Evolutionary conservation across 2,888 invertebrate genomes (phyloP).

Genomic region (Ceratothoa steindachneri): DNA sequence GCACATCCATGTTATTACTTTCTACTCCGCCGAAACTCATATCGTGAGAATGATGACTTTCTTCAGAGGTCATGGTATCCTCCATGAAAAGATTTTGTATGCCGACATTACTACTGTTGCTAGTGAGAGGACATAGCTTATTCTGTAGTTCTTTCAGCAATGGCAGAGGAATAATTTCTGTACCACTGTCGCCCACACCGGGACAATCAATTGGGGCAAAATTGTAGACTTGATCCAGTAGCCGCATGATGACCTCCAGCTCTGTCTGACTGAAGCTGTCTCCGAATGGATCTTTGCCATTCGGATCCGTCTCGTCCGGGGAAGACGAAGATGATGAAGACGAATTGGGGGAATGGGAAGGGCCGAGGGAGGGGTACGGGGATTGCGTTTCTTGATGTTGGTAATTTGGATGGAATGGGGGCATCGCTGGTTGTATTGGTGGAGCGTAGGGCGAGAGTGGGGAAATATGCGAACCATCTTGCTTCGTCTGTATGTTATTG

Average conservation of each 20-base stretch:
- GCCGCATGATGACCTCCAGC: constrained; percentile 1
- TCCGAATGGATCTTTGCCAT: not conserved
- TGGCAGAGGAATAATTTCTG: not conserved
- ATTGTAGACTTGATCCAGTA: not conserved
- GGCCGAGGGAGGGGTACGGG: not conserved
- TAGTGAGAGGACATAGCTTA: not conserved
- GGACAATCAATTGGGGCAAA: not conserved
- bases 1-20: not conserved
- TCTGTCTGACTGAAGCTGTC: not conserved
- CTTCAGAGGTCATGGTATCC: not conserved
- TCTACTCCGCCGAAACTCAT: not conserved
- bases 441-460: not conserved
- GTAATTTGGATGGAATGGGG: not conserved
- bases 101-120: not conserved
- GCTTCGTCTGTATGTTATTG: not conserved
- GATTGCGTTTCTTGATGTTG: not conserved
- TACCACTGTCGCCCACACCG: not conserved
- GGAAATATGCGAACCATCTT: not conserved
- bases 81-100: too few species aligned
- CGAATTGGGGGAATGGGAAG: not conserved
- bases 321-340: constrained; percentile 1
- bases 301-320: not conserved
- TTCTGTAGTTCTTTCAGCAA: not conserved
- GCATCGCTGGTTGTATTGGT: not conserved
- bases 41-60: not conserved